A percentile compares a stretch with the other conserved stretches of the same genome.
phyloP scores from a whole-genome alignment of 1,140 invertebrate genomes.

The Apolygus lucorum region DNA sequence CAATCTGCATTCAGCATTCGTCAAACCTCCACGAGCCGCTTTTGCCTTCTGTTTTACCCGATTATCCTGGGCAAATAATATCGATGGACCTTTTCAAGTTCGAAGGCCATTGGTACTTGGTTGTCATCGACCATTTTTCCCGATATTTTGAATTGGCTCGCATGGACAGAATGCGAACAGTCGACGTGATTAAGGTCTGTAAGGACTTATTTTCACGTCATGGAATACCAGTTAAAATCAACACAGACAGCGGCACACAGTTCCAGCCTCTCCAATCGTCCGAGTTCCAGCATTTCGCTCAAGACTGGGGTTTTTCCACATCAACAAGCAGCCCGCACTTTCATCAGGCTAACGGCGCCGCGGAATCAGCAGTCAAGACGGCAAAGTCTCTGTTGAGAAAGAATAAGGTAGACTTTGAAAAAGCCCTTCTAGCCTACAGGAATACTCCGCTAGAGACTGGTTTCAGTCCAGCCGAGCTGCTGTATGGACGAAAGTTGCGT shows the following conservation, averaged over 20 bases:
- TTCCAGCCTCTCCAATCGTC: background rate
- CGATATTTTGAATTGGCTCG: too few species aligned
- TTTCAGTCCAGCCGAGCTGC: background rate
- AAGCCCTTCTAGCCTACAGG: background rate
- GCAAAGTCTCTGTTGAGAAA: background rate
- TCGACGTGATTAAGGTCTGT: background rate
- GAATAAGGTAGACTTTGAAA: background rate
- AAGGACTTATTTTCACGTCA: background rate
- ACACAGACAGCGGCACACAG: background rate
- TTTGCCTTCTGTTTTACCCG: background rate
- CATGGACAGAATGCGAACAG: background rate
- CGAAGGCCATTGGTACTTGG: background rate
- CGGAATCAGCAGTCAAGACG: background rate
- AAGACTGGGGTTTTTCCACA: background rate
- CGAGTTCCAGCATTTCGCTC: background rate
- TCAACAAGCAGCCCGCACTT: too few species aligned
- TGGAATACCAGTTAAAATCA: background rate
- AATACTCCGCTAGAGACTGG: background rate
- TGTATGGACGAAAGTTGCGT: background rate
- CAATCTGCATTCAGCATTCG: conserved; percentile 4
- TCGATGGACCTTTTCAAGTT: background rate
- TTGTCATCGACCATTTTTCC: background rate
- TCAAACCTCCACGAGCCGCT: background rate
- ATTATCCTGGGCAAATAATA: background rate
- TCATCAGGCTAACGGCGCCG: background rate